These are phyloP conservation scores for Micromussa lordhowensis DNA, from an alignment of 92 coral and sea anemone species.

Conservation along the genomic window DNA sequence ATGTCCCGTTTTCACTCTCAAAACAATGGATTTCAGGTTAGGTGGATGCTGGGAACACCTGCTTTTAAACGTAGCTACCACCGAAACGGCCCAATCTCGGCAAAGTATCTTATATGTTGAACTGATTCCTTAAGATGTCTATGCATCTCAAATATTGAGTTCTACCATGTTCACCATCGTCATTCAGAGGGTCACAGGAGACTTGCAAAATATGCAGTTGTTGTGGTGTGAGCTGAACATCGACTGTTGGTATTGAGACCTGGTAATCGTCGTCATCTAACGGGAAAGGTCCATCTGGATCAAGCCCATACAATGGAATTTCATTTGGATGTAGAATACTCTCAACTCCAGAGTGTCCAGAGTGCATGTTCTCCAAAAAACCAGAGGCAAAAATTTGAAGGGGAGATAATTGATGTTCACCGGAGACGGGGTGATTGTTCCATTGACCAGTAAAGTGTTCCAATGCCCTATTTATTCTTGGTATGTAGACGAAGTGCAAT, in stretches of 20 bases:
- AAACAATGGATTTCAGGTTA: no score
- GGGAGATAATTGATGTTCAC: constrained; percentile 57
- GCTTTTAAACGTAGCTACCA: background rate
- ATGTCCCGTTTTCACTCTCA: no score
- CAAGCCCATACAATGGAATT: constrained; percentile 44
- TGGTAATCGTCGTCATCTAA: constrained; percentile 48
- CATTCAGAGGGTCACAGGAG: constrained; percentile 36
- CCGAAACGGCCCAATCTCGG: background rate
- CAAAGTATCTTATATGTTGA: constrained; percentile 10
- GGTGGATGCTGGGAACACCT: no score
- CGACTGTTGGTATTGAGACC: constrained; percentile 45
- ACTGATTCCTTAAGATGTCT: constrained; percentile 22
- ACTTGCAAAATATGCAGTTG: constrained; percentile 25
- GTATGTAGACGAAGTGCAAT: constrained; percentile 48
- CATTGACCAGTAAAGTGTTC: constrained; percentile 47
- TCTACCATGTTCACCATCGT: constrained; percentile 55
- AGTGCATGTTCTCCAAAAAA: constrained; percentile 51
- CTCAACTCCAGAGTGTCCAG: constrained; percentile 61
- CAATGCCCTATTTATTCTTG: constrained; percentile 52
- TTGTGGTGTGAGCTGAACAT: constrained; percentile 33
- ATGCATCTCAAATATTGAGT: constrained; percentile 37
- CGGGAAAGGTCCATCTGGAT: constrained; percentile 52
- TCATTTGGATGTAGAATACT: constrained; percentile 34
- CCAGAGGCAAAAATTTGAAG: constrained; percentile 63
- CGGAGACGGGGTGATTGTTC: constrained; percentile 58